A percentile compares a stretch with the other conserved stretches of the same genome.
phyloP scores from a whole-genome alignment of 2,113 vertebrate species.

The Cairina moschata region DNA sequence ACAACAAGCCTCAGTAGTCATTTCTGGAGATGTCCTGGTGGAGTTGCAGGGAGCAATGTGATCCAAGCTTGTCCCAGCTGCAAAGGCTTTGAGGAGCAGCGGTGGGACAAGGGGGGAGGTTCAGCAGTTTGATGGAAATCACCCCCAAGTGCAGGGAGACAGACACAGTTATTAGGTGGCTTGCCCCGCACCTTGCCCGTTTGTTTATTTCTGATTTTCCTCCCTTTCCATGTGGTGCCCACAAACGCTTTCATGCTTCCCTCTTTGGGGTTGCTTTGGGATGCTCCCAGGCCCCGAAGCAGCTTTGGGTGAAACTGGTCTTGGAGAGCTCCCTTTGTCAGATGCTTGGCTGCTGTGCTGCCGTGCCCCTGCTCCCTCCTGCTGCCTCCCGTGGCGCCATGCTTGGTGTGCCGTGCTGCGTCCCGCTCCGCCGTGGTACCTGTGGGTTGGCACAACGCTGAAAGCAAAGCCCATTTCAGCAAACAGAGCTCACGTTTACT shows the following conservation, averaged over 20 bases:
- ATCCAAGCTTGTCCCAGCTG: background rate
- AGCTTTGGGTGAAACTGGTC: background rate
- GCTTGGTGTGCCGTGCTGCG: background rate
- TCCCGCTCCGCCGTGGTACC: accelerated
- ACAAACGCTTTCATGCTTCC: background rate
- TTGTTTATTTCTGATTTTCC: background rate
- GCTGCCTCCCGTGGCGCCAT: background rate
- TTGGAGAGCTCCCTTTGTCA: background rate
- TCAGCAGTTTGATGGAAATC: background rate
- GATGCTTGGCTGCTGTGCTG: constrained; percentile 16
- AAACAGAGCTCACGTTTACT: background rate
- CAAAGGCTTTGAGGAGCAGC: background rate
- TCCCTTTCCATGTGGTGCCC: background rate
- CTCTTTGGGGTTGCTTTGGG: background rate
- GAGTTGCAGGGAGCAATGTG: background rate
- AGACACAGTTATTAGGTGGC: background rate
- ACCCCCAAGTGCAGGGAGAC: background rate
- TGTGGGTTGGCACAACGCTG: background rate
- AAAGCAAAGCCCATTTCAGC: background rate
- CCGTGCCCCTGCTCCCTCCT: background rate
- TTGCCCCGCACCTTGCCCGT: background rate
- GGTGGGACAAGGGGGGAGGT: background rate
- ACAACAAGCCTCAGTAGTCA: background rate
- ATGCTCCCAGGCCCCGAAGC: background rate
- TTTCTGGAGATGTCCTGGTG: background rate